phyloP scores from a whole-genome alignment of 2,797 vertebrate genomes.

The Gephyroberyx darwinii region DNA sequence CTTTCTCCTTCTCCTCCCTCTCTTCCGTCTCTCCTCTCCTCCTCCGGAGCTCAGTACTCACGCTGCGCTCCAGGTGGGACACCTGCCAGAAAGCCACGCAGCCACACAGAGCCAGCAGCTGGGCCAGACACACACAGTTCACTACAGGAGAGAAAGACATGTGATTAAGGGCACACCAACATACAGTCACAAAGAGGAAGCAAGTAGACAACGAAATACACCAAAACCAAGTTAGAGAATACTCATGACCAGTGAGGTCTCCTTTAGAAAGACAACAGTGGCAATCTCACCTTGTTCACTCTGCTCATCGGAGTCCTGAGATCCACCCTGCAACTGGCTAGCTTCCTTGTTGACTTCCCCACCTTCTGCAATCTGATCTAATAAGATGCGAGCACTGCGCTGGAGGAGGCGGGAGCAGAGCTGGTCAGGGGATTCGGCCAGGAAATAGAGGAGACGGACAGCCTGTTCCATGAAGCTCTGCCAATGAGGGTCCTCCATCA shows the following conservation, averaged over 20 bases:
- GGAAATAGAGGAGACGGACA: slow-evolving; percentile 87
- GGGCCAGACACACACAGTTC: slow-evolving; percentile 81
- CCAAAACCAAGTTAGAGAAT: neutral
- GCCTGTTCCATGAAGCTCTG: slow-evolving; percentile 93
- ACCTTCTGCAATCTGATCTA: slow-evolving; percentile 82
- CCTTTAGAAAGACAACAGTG: neutral
- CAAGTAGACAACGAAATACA: neutral
- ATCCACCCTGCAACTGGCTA: slow-evolving; percentile 65
- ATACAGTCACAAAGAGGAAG: slow-evolving; percentile 3
- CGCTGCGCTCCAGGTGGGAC: slow-evolving; percentile 89
- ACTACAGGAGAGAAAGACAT: slow-evolving; percentile 70
- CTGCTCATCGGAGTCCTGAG: slow-evolving; percentile 73
- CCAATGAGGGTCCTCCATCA: slow-evolving; percentile 86
- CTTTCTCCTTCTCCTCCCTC: slow-evolving; percentile 80
- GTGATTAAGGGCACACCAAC: slow-evolving; percentile 13
- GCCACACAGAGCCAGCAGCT: slow-evolving; percentile 91
- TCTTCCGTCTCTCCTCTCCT: slow-evolving; percentile 88
- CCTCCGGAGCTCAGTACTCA: slow-evolving; percentile 90
- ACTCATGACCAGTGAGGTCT: neutral
- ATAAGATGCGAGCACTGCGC: slow-evolving; percentile 83
- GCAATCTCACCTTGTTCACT: slow-evolving; percentile 63
- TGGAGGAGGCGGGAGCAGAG: slow-evolving; percentile 89
- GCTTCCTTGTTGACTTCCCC: slow-evolving; percentile 64
- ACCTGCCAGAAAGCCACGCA: slow-evolving; percentile 94
- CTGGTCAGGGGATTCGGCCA: slow-evolving; percentile 92